Base-by-base conservation (phyloP, 2,888 invertebrate species). In the Polyommatus icarus region DNA sequence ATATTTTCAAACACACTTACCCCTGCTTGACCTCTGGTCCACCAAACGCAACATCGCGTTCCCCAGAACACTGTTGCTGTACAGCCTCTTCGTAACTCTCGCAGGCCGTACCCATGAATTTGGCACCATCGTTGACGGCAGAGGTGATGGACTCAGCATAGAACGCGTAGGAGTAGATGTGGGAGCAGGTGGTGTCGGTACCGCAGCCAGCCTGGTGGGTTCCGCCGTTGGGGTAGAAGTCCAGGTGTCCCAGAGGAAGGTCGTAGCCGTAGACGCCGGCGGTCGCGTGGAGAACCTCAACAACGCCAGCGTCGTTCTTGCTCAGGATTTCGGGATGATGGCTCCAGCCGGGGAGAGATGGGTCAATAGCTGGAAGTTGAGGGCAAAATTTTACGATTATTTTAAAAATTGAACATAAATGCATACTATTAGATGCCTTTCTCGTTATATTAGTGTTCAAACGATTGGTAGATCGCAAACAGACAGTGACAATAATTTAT, bases 181-280 rank as follows among this genome's bases (percentile, higher is more conserved):
- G 91, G 0, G 91, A 89, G 83, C 94, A 94, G 0, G 73, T 1
- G 0, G 77, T 0, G 32, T 88, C 85, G 0, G 76, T 76, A 4
- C 84, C 87, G 79, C 94, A 94, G 18, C 90, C 90, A 1, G 73
- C 80, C 81, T 93, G 93, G 59, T 59, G n/a, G 1, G 80, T 59
- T 12, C 93, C 94, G 5, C 93, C 93, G 80, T 94, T 93, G 46
- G 94, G 82, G 80, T 92, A 94, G 83, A 94, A 93, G 83, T 94
- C 90, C 1, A 93, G 6, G 80, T 88, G 84, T 15, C 94, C 94
- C 18, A 94, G 82, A 0, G 94, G 91, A 0, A 79, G 76, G 82
- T 92, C 93, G 81, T 92, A 93, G 50, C 94, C 94, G 1, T 83
- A 76, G 32, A 59, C 6, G 0, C 93, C 93, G 54, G 87, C 85